A percentile compares a stretch with the other conserved stretches of the same genome.
These are phyloP conservation scores for Felis chaus DNA, from an alignment of 2,113 vertebrate genomes.

Conservation along the genomic window DNA sequence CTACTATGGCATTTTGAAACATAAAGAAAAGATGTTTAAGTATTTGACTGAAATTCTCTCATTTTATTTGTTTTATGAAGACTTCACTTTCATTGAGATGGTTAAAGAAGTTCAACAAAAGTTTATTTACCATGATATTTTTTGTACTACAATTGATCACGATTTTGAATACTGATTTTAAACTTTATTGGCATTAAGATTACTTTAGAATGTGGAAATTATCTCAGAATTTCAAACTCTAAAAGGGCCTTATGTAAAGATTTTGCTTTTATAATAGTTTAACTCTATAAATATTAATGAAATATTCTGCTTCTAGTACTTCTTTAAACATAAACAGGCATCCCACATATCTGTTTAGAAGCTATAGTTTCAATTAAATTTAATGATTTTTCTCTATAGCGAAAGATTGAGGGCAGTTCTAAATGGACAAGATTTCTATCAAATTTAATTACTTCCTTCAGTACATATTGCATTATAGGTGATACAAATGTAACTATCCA, in stretches of 20 bases:
- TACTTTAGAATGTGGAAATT: neutral
- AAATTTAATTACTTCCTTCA: neutral
- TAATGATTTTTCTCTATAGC: neutral
- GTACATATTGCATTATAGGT: neutral
- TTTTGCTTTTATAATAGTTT: constrained; percentile 22
- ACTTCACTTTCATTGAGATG: neutral
- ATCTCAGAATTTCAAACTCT: neutral
- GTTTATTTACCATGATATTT: neutral
- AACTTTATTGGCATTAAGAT: neutral
- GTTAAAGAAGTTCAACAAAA: neutral
- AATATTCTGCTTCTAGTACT: neutral
- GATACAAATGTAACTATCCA: neutral
- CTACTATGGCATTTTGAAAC: neutral
- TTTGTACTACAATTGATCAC: neutral
- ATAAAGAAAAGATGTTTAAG: neutral
- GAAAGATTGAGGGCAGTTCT: neutral
- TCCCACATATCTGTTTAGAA: neutral
- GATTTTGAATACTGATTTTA: neutral
- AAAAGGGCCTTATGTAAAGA: neutral
- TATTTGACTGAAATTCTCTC: neutral
- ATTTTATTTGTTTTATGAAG: neutral
- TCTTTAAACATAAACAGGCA: neutral
- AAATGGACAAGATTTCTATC: neutral
- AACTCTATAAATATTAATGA: neutral
- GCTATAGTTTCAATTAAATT: neutral